A percentile compares a stretch with the other conserved stretches of the same genome.
Evolutionary conservation across 2,113 vertebrate species (phyloP).

Genomic region (Lonchura striata): DNA sequence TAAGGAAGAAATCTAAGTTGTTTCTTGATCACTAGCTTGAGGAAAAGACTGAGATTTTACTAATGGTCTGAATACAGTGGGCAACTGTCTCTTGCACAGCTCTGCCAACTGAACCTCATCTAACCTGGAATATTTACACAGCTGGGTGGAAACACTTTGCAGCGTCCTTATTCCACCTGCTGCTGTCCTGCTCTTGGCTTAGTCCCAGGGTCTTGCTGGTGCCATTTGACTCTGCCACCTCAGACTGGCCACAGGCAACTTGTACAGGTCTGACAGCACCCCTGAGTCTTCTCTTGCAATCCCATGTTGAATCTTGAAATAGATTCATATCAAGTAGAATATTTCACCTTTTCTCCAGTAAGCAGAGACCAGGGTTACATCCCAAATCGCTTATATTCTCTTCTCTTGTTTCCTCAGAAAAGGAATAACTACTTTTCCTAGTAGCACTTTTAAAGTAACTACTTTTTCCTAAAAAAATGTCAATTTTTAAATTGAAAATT

Average conservation of each 20-base stretch:
- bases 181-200: background rate
- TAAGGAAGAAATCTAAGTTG: background rate
- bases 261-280: background rate
- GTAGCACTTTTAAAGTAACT: too few species aligned
- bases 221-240: background rate
- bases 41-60: background rate
- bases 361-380: background rate
- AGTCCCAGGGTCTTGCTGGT: background rate
- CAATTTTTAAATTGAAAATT: background rate
- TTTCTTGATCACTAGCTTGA: background rate
- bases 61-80: background rate
- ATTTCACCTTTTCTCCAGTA: background rate
- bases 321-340: background rate
- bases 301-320: background rate
- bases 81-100: background rate
- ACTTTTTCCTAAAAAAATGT: background rate
- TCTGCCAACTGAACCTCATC: background rate
- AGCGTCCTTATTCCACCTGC: background rate
- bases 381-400: background rate
- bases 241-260: background rate
- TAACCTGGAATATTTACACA: conserved; percentile 9
- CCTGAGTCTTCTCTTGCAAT: background rate
- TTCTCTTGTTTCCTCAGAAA: background rate
- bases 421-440: background rate
- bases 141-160: background rate